A percentile compares a stretch with the other conserved stretches of the same genome.
Conservation (phyloP, 2,113 vertebrate genomes). For the Lycaon pictus region DNA sequence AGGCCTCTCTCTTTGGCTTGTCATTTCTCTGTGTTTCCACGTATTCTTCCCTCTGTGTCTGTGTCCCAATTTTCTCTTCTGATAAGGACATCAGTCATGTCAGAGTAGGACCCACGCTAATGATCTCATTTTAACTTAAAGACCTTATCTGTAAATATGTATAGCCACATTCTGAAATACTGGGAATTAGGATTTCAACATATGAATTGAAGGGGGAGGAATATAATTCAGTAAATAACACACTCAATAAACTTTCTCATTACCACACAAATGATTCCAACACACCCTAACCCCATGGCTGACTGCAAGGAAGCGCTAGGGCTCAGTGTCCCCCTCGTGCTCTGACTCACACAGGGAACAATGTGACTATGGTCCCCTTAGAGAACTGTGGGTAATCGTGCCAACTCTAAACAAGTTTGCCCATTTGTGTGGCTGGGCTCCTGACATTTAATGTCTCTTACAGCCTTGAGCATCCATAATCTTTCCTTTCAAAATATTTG, state of each 20-base stretch:
- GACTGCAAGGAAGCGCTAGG: neutral
- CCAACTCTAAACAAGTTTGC: neutral
- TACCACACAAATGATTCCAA: neutral
- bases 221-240: neutral
- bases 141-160: neutral
- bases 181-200: neutral
- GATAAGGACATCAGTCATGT: neutral
- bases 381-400: neutral
- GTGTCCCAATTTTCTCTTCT: neutral
- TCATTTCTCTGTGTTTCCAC: neutral
- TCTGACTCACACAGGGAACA: rapidly evolving
- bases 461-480: neutral
- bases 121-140: neutral
- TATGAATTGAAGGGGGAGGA: neutral
- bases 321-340: rapidly evolving
- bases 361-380: neutral
- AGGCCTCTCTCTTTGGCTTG: neutral
- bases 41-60: neutral
- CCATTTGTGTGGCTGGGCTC: neutral
- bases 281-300: neutral
- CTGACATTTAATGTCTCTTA: neutral
- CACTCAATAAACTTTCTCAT: neutral
- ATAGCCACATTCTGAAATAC: neutral
- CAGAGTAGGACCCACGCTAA: rapidly evolving
- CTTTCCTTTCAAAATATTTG: slow-evolving; percentile 42